phyloP scores from a whole-genome alignment of 2,797 vertebrate genomes.

The Rhinophrynus dorsalis region DNA sequence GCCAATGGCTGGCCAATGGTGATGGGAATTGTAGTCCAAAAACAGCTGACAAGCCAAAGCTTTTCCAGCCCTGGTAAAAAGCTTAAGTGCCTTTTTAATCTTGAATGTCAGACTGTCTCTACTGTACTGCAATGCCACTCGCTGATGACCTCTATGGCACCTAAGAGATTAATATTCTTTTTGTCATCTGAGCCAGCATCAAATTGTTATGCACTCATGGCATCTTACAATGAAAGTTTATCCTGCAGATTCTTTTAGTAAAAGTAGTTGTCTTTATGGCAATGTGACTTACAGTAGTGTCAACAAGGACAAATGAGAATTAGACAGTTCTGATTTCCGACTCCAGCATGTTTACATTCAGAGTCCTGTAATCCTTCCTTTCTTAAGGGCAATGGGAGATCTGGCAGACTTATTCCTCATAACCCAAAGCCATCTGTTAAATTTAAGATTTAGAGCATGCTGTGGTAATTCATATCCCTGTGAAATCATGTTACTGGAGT shows the following conservation, averaged over 20 bases:
- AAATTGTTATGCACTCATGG: conserved; percentile 1
- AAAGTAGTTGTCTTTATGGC: conserved; percentile 24
- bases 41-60: no score
- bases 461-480: conserved; percentile 47
- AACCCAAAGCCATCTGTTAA: conserved; percentile 50
- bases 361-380: conserved; percentile 39
- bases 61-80: no score
- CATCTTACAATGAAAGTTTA: neutral
- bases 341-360: conserved; percentile 35
- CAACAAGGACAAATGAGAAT: conserved; percentile 39
- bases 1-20: no score
- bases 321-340: conserved; percentile 41
- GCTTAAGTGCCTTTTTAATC: no score
- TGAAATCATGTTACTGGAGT: conserved; percentile 47
- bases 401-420: conserved; percentile 40
- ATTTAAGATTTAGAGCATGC: conserved; percentile 46
- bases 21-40: no score
- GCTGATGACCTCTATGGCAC: no score
- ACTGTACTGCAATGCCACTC: no score
- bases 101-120: no score
- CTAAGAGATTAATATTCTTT: no score
- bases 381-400: conserved; percentile 46
- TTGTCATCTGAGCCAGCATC: neutral
- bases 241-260: conserved; percentile 17
- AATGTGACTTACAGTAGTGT: conserved; percentile 38